Evolutionary conservation across 2,113 vertebrate species (phyloP).

Genomic region (Peucedramus taeniatus): DNA sequence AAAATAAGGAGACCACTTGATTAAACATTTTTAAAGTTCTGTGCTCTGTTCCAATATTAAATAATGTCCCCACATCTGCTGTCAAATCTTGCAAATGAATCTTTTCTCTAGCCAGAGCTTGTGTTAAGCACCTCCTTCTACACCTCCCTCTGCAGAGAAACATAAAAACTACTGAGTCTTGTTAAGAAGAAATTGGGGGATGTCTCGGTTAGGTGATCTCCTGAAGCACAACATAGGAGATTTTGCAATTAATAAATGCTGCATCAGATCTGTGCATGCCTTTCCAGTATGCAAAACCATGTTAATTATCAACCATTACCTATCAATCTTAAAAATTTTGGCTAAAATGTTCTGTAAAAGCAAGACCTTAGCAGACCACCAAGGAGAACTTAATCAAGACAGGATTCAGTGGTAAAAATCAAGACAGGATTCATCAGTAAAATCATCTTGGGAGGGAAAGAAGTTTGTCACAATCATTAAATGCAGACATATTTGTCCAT

Average conservation of each 20-base stretch:
- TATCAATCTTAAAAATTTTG: not conserved
- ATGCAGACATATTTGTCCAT: not conserved
- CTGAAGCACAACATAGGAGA: not conserved
- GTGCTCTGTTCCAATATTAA: not conserved
- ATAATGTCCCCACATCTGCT: not conserved
- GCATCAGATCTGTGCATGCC: not conserved
- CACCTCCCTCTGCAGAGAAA: not conserved
- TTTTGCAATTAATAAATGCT: not conserved
- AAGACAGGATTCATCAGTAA: constrained; percentile 19
- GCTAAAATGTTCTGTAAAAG: not conserved
- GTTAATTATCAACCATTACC: not conserved
- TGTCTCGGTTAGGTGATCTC: not conserved
- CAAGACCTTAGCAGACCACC: not conserved
- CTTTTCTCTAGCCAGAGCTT: not conserved
- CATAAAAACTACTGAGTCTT: not conserved
- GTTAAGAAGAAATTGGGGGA: not conserved
- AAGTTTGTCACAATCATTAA: not conserved
- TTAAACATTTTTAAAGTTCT: not conserved
- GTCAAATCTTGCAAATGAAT: not conserved
- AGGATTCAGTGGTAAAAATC: constrained; percentile 13
- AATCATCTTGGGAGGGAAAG: not conserved
- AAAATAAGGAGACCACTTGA: not conserved
- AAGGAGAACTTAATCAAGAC: constrained; percentile 24
- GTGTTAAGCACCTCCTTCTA: not conserved
- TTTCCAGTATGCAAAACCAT: not conserved